Base-by-base conservation (phyloP, 2,888 invertebrate genomes). In the Heliconius aoede region DNA sequence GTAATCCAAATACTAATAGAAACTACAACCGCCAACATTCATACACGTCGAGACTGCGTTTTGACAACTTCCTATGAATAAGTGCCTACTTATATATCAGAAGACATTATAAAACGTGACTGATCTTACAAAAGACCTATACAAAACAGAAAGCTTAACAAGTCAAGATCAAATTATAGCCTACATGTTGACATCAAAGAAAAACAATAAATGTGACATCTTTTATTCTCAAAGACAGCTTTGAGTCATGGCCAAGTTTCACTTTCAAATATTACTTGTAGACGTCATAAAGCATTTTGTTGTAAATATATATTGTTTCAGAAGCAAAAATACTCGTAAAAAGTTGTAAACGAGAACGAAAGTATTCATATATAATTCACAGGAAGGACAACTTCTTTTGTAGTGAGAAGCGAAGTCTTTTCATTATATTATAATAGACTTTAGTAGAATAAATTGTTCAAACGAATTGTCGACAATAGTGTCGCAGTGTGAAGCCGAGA, bases 401-500 rank as follows among this genome's bases (percentile, higher is more conserved):
- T 78, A 60, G 77, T 72, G 83, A 87, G 90, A 91, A 89, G 89
- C 85, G 87, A 91, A 90, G 90, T 86, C 85, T 84, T 84, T 84
- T 84, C 84, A 84, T 83, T 81, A 83, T 82, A 81, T 83, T 83
- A 82, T n/a, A n/a, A n/a, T n/a, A n/a, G n/a, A 82, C 80, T 82
- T 83, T 82, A 82, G 82, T 81, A 75, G 80, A 79, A 86, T 85
- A 87, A 86, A 86, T 89, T 87, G 86, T 86, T 86, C 83, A 86
- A 88, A 89, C 87, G 87, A 86, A 88, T 89, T 85, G 84, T 86
- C 83, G 87, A 86, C 86, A 88, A 89, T 90, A 91, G 90, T 90
- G 89, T 88, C 86, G 86, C 88, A 86, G 87, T 87, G 87, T 87
- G 85, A 87, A 86, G 71, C 83, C 83, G 83, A 86, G 84, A 92